Evolutionary conservation across 1,140 invertebrate species (phyloP), one percentile per base, ranked within the genome.

Genomic region (Drosophila willistoni): DNA sequence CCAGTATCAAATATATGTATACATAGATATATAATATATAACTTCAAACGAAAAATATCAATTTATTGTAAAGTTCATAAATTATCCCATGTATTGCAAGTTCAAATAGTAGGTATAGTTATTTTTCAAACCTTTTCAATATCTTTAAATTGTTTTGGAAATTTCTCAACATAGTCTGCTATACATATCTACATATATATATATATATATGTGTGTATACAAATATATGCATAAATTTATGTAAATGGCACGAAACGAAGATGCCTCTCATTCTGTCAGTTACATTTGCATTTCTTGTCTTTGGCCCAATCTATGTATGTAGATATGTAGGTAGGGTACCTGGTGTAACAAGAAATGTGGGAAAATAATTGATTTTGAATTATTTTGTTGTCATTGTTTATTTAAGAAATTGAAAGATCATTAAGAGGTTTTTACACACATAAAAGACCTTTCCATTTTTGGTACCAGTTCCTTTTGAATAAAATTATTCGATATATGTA

Each of bases 321-420:
- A 29, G 4, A 6, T 29, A 29, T 4, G 6, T 29, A 7, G 29
- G 29, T 29, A 29, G 34, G 51, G 42, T 36, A 64, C 57, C 66
- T 64, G 60, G 72, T 75, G 63, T 34, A 29, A 71, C 60, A 66
- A 71, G 73, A 55, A 25, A 59, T 77, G 70, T 57, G 62, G 56
- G 19, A 63, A 71, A 71, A 77, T 77, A 77, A 77, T 77, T 77
- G 74, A 77, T 71, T 77, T 77, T 54, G 25, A 62, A 77, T 77
- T 76, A 76, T 76, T 59, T 77, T 39, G 61, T 41, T 77, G 75
- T 77, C 75, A 79, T 79, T 79, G 74, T 79, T 68, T 79, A 68
- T 79, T 68, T 64, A 36, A 72, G 70, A 73, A 79, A 79, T 79
- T 63, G 56, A 73, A 77, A 79, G 64, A 79, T 78, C 59, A 77